Conservation (phyloP, 1,140 invertebrate genomes). For the Camponotus pennsylvanicus region DNA sequence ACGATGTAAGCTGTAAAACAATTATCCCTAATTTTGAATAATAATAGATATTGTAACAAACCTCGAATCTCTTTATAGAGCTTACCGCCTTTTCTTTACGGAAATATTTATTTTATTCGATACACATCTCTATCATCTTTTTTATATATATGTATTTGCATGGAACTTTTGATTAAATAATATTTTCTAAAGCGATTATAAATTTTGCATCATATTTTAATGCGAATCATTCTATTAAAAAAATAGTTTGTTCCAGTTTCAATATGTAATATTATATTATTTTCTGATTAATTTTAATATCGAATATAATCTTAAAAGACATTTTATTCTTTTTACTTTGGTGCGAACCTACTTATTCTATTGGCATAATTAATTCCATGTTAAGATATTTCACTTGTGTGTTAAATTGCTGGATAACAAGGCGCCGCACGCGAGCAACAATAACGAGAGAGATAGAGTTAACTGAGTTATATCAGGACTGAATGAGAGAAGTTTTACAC, state of each 20-base stretch:
- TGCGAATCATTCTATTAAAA: neutral
- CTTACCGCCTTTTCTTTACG: neutral
- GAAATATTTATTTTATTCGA: neutral
- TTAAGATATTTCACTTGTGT: neutral
- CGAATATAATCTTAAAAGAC: neutral
- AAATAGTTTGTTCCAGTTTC: neutral
- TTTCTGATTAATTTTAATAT: neutral
- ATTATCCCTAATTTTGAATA: conserved; percentile 17
- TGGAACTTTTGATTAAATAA: neutral
- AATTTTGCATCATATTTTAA: neutral
- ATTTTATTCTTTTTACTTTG: neutral
- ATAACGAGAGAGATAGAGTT: conserved; percentile 12
- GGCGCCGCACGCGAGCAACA: conserved; percentile 3
- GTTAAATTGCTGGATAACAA: neutral
- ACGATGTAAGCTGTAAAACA: neutral
- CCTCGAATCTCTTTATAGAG: neutral
- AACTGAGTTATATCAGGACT: conserved; percentile 42
- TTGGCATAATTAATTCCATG: neutral
- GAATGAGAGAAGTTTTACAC: conserved; percentile 45
- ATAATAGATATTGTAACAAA: conserved; percentile 2
- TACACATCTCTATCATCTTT: neutral
- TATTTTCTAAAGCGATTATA: neutral
- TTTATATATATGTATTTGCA: neutral
- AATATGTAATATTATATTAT: neutral
- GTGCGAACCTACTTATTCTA: neutral